A percentile compares a stretch with the other conserved stretches of the same genome.
These are phyloP conservation scores for Epinephelus fuscoguttatus DNA, from an alignment of 2,113 vertebrate species.

Conservation along the genomic window DNA sequence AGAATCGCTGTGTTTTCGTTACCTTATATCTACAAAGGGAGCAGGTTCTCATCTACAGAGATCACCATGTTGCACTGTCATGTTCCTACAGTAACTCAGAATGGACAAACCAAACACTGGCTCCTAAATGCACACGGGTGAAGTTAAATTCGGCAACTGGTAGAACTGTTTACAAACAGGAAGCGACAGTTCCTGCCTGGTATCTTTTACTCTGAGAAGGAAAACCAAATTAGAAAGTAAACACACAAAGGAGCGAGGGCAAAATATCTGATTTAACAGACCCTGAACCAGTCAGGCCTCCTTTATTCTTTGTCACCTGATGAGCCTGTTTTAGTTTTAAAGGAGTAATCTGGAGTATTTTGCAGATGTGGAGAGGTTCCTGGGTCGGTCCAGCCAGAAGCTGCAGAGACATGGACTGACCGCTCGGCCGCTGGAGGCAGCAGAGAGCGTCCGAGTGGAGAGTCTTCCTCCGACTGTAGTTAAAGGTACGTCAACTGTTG, in stretches of 20 bases:
- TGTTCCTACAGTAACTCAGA: too few species aligned
- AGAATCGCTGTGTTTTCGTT: too few species aligned
- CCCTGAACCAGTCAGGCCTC: not conserved
- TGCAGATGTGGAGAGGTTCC: constrained; percentile 82
- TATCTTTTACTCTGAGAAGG: not conserved
- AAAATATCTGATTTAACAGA: not conserved
- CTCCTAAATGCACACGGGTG: too few species aligned
- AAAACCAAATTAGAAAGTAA: not conserved
- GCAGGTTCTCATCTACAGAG: too few species aligned
- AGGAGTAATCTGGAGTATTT: constrained; percentile 31
- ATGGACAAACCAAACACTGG: too few species aligned
- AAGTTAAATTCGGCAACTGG: too few species aligned
- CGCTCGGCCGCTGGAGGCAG: constrained; percentile 81
- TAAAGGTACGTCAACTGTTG: constrained; percentile 40
- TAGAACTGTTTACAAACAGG: too few species aligned
- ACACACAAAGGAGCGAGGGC: not conserved
- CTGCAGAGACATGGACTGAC: constrained; percentile 76
- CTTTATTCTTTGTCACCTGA: too few species aligned
- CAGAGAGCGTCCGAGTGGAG: constrained; percentile 86
- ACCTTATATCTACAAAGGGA: too few species aligned
- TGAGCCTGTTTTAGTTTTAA: not conserved
- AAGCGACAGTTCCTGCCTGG: too few species aligned
- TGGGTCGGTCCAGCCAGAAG: constrained; percentile 62
- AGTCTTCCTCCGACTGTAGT: constrained; percentile 77
- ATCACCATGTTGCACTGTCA: too few species aligned